Conservation (phyloP, 2,888 invertebrate species). For the Limenitis arthemis region DNA sequence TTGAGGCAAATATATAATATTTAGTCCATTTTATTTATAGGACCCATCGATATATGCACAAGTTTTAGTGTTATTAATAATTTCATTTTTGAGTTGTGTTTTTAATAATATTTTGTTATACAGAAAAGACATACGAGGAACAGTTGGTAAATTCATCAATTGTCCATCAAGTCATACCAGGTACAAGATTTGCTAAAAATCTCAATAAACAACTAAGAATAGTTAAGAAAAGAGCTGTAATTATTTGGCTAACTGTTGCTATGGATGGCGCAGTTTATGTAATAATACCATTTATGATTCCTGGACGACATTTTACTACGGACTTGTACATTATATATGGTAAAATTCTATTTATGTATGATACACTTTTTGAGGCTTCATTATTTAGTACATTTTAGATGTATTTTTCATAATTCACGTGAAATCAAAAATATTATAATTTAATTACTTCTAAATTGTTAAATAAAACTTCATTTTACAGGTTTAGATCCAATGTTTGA, state of each 20-base stretch:
- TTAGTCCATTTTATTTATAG: too few relatives aligned
- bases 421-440: neutral
- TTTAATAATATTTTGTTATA: slow-evolving; percentile 1
- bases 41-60: neutral
- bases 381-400: neutral
- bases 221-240: slow-evolving; percentile 39
- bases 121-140: slow-evolving; percentile 32
- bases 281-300: slow-evolving; percentile 29
- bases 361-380: neutral
- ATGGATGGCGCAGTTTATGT: slow-evolving; percentile 35
- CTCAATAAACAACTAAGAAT: slow-evolving; percentile 29
- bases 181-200: slow-evolving; percentile 34
- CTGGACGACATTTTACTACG: slow-evolving; percentile 37
- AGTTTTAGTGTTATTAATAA: neutral
- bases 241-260: slow-evolving; percentile 40
- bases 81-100: too few relatives aligned
- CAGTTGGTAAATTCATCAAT: slow-evolving; percentile 30
- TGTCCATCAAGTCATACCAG: slow-evolving; percentile 25
- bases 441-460: neutral
- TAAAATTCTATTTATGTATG: slow-evolving; percentile 13
- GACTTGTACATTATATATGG: slow-evolving; percentile 35
- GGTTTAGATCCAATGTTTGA: slow-evolving; percentile 42
- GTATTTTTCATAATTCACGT: too few relatives aligned
- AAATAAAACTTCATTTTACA: slow-evolving; percentile 17
- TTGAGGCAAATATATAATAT: neutral